Conservation (phyloP, 2,888 invertebrate species). For the Ichneumon xanthorius region DNA sequence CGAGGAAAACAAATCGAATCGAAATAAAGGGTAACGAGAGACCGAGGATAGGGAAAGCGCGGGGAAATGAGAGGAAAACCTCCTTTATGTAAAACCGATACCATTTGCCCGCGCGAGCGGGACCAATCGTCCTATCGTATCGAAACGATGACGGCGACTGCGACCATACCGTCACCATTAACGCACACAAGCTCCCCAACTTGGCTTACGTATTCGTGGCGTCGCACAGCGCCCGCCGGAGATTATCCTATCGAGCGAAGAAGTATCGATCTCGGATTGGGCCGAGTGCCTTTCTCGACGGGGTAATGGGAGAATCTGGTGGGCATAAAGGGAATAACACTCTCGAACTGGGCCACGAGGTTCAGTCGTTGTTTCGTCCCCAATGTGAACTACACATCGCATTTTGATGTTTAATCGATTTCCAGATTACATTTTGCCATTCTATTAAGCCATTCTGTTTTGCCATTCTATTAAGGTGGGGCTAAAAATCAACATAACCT, state of each 20-base stretch:
- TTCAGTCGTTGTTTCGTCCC: conserved; percentile 28
- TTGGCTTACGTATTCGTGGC: conserved; percentile 42
- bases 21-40: conserved; percentile 40
- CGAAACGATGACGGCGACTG: conserved; percentile 31
- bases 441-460: not conserved
- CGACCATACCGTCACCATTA: conserved; percentile 41
- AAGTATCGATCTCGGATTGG: conserved; percentile 61
- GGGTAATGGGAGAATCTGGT: conserved; percentile 58
- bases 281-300: conserved; percentile 42
- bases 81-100: conserved; percentile 58
- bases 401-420: not conserved
- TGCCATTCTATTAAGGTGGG: not conserved
- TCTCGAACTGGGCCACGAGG: conserved; percentile 24
- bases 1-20: conserved; percentile 18
- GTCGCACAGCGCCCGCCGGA: conserved; percentile 40
- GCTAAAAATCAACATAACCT: no score
- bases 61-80: conserved; percentile 8
- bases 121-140: conserved; percentile 19
- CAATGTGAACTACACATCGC: conserved; percentile 1
- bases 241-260: conserved; percentile 62
- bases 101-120: conserved; percentile 48
- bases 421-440: not conserved
- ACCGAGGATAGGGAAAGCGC: not conserved
- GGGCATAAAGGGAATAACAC: conserved; percentile 35
- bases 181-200: conserved; percentile 36